These are phyloP conservation scores for Aleiodes leptofemur DNA, from an alignment of 2,888 invertebrate genomes.

Conservation along the genomic window DNA sequence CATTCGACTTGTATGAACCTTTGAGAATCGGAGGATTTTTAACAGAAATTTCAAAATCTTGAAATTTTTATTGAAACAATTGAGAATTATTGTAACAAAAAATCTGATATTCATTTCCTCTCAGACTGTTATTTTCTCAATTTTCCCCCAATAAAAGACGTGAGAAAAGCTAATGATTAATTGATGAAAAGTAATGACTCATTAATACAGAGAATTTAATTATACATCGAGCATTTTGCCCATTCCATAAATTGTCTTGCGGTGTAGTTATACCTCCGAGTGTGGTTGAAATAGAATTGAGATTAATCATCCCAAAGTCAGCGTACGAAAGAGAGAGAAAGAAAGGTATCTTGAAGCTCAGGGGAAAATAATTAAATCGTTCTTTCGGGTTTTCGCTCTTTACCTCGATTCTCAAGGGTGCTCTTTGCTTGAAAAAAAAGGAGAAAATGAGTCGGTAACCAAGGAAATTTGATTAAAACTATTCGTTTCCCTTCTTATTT, in stretches of 20 bases:
- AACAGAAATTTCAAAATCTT: too few relatives aligned
- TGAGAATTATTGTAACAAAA: too few relatives aligned
- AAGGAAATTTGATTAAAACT: constrained; percentile 36
- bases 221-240: constrained; percentile 5
- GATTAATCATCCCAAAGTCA: constrained; percentile 50
- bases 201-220: constrained; percentile 17
- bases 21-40: too few relatives aligned
- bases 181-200: constrained; percentile 5
- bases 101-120: too few relatives aligned
- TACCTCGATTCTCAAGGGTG: constrained; percentile 16
- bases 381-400: constrained; percentile 33
- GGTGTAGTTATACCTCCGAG: constrained; percentile 1
- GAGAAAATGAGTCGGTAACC: constrained; percentile 8
- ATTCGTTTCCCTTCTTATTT: constrained; percentile 6
- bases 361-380: constrained; percentile 53
- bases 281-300: constrained; percentile 31
- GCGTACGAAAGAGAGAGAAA: constrained; percentile 4
- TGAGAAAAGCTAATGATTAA: not conserved
- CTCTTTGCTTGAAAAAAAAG: constrained; percentile 12
- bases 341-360: constrained; percentile 17
- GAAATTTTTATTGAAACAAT: too few relatives aligned
- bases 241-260: constrained; percentile 4
- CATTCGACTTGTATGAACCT: too few relatives aligned
- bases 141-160: too few relatives aligned
- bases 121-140: too few relatives aligned